Percentiles rank a stretch among this genome's conserved stretches.
These are phyloP conservation scores for Eupeodes latifasciatus DNA, from an alignment of 2,888 invertebrate genomes.

Conservation along the genomic window DNA sequence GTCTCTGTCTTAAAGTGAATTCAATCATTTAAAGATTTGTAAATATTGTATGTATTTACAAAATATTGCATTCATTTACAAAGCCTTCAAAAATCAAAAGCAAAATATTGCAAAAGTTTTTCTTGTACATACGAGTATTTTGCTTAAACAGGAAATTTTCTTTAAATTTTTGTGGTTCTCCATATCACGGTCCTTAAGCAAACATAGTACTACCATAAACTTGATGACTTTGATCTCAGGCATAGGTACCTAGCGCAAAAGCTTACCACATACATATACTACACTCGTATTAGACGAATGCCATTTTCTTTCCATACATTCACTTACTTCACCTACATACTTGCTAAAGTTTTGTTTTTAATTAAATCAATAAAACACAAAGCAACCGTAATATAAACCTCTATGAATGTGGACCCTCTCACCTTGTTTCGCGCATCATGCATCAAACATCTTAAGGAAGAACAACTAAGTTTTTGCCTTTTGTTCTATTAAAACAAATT, in stretches of 20 bases:
- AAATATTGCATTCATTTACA: too few species aligned
- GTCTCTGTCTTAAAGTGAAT: too few species aligned
- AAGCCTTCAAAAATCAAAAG: too few species aligned
- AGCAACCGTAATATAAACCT: slow-evolving; percentile 9
- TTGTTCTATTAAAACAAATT: slow-evolving; percentile 35
- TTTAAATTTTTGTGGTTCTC: too few species aligned
- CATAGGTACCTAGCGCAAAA: background rate
- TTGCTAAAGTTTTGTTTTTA: slow-evolving; percentile 7
- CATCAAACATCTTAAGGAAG: slow-evolving; percentile 10
- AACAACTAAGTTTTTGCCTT: slow-evolving; percentile 8
- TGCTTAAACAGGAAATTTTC: too few species aligned
- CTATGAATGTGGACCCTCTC: slow-evolving; percentile 21
- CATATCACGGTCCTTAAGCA: too few species aligned
- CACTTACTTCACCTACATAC: too few species aligned
- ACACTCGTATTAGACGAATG: background rate
- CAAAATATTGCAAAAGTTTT: too few species aligned
- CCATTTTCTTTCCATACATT: background rate
- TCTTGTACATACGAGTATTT: too few species aligned
- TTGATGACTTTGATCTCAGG: background rate
- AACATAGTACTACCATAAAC: background rate
- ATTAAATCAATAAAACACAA: slow-evolving; percentile 34
- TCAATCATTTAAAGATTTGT: too few species aligned
- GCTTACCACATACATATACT: too few species aligned
- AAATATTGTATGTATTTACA: too few species aligned
- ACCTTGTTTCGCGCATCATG: slow-evolving; percentile 1